phyloP scores from a whole-genome alignment of 2,113 vertebrate genomes.

The Prunella himalayana region DNA sequence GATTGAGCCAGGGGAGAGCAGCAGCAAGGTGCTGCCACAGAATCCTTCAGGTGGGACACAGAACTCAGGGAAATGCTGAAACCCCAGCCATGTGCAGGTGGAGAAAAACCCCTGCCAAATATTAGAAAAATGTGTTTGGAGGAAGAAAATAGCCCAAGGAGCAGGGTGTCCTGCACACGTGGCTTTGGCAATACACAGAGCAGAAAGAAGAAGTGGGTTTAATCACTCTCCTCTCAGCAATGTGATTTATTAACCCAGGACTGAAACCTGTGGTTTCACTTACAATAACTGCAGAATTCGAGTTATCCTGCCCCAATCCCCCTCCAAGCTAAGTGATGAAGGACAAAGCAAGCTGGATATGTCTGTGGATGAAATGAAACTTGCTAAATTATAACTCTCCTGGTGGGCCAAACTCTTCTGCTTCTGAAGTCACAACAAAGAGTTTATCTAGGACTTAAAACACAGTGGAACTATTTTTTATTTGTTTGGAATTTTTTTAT shows the following conservation, averaged over 20 bases:
- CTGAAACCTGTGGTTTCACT: neutral
- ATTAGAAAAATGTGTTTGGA: neutral
- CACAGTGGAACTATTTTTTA: neutral
- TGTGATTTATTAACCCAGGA: neutral
- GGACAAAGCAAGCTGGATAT: neutral
- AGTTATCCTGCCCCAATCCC: neutral
- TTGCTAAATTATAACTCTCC: neutral
- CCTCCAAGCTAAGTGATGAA: neutral
- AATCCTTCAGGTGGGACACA: fast-evolving
- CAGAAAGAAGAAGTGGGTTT: neutral
- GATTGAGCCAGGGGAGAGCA: neutral
- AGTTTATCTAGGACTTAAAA: neutral
- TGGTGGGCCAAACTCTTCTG: neutral
- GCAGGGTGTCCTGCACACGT: neutral
- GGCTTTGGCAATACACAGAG: neutral
- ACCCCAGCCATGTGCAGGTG: neutral
- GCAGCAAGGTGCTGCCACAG: neutral
- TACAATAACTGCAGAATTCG: neutral
- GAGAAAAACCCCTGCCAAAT: neutral
- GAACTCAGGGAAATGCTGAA: neutral
- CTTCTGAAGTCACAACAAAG: neutral
- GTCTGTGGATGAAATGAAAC: neutral
- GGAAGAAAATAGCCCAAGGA: neutral
- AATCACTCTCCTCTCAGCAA: neutral
- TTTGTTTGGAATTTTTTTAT: neutral